phyloP scores from a whole-genome alignment of 2,797 vertebrate genomes.

The Carcharodon carcharias region DNA sequence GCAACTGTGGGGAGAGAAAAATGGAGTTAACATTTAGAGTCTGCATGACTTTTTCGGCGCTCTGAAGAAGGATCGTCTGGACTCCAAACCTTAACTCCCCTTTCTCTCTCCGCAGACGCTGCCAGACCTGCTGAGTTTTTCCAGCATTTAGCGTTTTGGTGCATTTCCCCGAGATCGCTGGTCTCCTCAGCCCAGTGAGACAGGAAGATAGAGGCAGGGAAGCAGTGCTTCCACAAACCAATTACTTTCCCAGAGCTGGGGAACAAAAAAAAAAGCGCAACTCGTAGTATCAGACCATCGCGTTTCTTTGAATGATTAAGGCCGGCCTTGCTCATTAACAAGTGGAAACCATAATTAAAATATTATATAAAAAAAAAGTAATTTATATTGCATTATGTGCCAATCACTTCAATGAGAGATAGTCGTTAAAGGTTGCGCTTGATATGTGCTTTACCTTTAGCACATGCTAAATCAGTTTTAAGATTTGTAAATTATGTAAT shows the following conservation, averaged over 20 bases:
- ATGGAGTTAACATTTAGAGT: no score
- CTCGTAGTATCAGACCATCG: neutral
- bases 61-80: no score
- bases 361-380: conserved; percentile 18
- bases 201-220: neutral
- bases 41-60: no score
- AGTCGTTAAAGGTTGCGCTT: neutral
- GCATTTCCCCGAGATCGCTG: no score
- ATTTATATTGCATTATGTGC: conserved; percentile 25
- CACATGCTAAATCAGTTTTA: conserved; percentile 33
- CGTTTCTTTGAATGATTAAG: conserved; percentile 18
- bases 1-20: no score
- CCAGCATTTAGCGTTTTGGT: no score
- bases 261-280: neutral
- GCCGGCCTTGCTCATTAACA: neutral
- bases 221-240: neutral
- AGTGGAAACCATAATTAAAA: conserved; percentile 27
- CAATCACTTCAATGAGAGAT: neutral
- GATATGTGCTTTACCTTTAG: conserved; percentile 22
- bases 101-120: no score
- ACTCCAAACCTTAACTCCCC: no score
- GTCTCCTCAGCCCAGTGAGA: no score
- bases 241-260: neutral
- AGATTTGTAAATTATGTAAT: conserved; percentile 35
- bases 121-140: no score